Evolutionary conservation across 2,888 invertebrate genomes (phyloP).

Genomic region (Ferrisia virgata): DNA sequence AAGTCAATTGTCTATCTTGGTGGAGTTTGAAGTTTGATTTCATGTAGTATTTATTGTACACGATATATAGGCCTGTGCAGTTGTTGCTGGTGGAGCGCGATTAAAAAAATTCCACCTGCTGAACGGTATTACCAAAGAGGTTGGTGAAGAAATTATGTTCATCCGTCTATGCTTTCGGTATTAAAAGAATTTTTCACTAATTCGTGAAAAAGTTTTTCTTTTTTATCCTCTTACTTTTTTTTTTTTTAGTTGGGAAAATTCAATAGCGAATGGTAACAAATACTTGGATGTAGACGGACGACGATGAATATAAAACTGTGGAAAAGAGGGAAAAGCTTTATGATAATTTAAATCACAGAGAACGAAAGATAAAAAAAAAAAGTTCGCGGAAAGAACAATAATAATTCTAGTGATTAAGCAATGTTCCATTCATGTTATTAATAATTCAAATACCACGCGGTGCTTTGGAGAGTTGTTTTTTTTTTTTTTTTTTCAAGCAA

Average conservation of each 20-base stretch:
- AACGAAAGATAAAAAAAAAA: no score
- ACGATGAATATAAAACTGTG: neutral
- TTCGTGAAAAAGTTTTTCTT: neutral
- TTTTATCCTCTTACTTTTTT: neutral
- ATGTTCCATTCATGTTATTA: conserved; percentile 25
- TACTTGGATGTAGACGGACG: neutral
- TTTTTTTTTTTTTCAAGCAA: neutral
- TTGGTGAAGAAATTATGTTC: neutral
- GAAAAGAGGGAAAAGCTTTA: neutral
- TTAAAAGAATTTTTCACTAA: neutral
- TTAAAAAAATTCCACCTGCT: no score
- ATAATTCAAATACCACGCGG: conserved; percentile 22
- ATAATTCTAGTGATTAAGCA: conserved; percentile 27
- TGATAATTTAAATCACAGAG: neutral
- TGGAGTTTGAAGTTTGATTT: no score
- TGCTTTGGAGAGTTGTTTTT: neutral
- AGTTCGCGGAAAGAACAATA: conserved; percentile 25
- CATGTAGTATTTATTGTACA: no score
- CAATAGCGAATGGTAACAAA: neutral
- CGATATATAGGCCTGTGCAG: no score
- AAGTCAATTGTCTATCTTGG: no score
- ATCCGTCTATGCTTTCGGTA: neutral
- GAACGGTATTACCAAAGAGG: no score
- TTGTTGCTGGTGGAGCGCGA: no score
- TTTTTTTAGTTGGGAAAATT: neutral